Percentiles rank a stretch among this genome's conserved stretches.
These are phyloP conservation scores for Phengaris arion DNA, from an alignment of 2,888 invertebrate species.

Conservation along the genomic window DNA sequence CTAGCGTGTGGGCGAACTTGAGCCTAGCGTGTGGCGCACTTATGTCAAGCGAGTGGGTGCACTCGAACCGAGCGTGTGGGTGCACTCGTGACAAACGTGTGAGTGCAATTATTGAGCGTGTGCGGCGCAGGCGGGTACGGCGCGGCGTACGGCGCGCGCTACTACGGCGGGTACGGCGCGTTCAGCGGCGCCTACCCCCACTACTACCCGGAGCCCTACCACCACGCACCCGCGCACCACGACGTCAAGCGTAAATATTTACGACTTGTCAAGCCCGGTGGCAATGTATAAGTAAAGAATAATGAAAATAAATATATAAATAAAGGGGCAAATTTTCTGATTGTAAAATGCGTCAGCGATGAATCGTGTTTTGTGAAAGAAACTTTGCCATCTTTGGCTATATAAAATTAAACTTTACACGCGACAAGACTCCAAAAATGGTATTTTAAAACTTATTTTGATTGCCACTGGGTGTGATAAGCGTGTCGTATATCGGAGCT, in stretches of 20 bases:
- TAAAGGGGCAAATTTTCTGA: background rate
- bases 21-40: background rate
- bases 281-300: background rate
- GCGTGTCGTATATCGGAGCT: background rate
- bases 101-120: background rate
- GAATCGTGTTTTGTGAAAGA: too few relatives aligned
- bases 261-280: conserved; percentile 2
- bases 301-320: background rate
- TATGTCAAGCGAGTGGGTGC: background rate
- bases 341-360: too few relatives aligned
- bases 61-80: background rate
- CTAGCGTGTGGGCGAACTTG: background rate
- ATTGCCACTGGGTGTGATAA: conserved; percentile 3
- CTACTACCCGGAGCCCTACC: conserved; percentile 47
- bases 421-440: too few relatives aligned
- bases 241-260: conserved; percentile 60
- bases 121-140: conserved; percentile 55
- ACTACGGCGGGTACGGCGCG: conserved; percentile 62
- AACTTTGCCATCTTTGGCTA: too few relatives aligned
- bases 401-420: too few relatives aligned
- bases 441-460: too few relatives aligned
- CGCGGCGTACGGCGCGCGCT: conserved; percentile 60
- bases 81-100: too few relatives aligned
- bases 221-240: conserved; percentile 46
- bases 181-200: conserved; percentile 50